Conservation (phyloP, 1,140 invertebrate genomes). For the Drosophila subobscura region DNA sequence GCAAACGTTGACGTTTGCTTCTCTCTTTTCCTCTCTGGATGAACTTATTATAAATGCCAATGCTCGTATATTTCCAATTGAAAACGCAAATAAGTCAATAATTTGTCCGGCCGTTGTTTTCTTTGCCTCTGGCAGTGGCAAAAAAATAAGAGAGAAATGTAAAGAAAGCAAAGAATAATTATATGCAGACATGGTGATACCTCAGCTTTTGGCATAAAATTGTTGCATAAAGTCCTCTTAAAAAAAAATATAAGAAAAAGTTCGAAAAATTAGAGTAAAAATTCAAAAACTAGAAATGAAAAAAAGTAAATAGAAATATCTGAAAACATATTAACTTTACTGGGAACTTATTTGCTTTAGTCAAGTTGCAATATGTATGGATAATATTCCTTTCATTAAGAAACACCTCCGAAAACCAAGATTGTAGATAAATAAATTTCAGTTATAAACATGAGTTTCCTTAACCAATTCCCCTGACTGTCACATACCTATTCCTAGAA, state of each 20-base stretch:
- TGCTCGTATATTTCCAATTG: slow-evolving; percentile 60
- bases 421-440: background rate
- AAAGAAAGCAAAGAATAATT: too few species aligned
- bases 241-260: too few species aligned
- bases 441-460: background rate
- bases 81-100: slow-evolving; percentile 68
- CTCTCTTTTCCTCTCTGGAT: background rate
- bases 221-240: too few species aligned
- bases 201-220: too few species aligned
- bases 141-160: slow-evolving; percentile 11
- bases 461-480: too few species aligned
- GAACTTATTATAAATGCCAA: slow-evolving; percentile 46
- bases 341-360: too few species aligned
- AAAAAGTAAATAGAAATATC: background rate
- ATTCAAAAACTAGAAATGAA: background rate
- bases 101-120: slow-evolving; percentile 42
- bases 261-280: background rate
- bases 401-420: too few species aligned
- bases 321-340: too few species aligned
- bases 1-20: slow-evolving; percentile 19
- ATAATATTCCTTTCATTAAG: too few species aligned
- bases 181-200: too few species aligned
- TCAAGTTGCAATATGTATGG: too few species aligned
- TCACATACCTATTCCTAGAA: too few species aligned
- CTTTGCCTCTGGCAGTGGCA: background rate